Evolutionary conservation across 2,888 invertebrate species (phyloP).

Genomic region (Andrena flavipes): DNA sequence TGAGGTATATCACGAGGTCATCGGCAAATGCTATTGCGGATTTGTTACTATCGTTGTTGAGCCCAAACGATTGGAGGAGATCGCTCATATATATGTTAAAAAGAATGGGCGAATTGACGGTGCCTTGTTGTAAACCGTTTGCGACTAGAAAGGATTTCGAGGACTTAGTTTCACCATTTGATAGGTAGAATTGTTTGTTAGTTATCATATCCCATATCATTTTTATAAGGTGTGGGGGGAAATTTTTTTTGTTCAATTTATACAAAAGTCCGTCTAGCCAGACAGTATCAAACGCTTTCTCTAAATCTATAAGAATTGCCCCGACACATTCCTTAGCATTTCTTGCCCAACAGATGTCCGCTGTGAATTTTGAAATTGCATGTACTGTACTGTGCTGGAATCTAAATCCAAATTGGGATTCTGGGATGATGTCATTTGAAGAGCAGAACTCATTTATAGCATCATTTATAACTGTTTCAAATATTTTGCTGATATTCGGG

Average conservation of each 20-base stretch:
- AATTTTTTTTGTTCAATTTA: neutral
- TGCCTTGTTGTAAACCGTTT: constrained; percentile 17
- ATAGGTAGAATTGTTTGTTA: constrained; percentile 23
- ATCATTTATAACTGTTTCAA: constrained; percentile 63
- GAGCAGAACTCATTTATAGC: constrained; percentile 26
- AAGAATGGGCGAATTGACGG: constrained; percentile 12
- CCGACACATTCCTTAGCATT: constrained; percentile 47
- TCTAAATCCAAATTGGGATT: constrained; percentile 66
- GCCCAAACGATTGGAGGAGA: neutral
- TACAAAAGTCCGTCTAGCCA: constrained; percentile 48
- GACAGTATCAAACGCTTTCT: neutral
- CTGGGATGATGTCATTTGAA: constrained; percentile 56
- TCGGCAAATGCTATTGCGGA: constrained; percentile 47
- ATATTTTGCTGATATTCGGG: constrained; percentile 70
- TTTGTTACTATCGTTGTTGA: constrained; percentile 10
- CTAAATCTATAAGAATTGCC: constrained; percentile 29
- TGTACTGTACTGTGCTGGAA: neutral
- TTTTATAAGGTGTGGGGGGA: neutral
- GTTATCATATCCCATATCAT: constrained; percentile 17
- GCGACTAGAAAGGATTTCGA: constrained; percentile 1
- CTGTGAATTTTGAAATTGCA: constrained; percentile 1
- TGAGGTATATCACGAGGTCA: constrained; percentile 36
- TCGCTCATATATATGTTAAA: constrained; percentile 29
- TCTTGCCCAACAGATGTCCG: constrained; percentile 54
- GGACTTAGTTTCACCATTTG: neutral